Base-by-base conservation (phyloP, 2,113 vertebrate species). In the Otocyon megalotis region DNA sequence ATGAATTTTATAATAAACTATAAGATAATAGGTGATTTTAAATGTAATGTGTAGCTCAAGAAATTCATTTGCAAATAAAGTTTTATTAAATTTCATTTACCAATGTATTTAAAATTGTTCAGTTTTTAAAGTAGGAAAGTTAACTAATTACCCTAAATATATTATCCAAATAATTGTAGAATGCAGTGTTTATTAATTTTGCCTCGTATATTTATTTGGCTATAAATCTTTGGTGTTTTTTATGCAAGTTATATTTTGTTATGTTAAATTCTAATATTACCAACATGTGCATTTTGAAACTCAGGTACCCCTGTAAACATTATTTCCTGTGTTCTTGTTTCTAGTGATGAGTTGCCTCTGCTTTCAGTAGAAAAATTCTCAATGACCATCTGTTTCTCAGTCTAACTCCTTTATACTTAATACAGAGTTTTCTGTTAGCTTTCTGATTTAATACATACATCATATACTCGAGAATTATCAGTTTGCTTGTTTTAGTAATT, bases 41-140 rank as follows among this genome's bases (percentile, higher is more conserved):
- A 53, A 32, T 82, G 5, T 67, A 77, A 30, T 37, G 2, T 9
- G 30, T 80, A 28, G 32, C 32, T 37, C 65, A 28, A 19, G 69
- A 80, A 93, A 86, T 79, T 86, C 5, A 88, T 24, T 93, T 71
- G 19, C 16, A 94, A 79, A 89, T 83, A 28, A 37, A n/a, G 50
- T 93, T 89, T 79, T 88, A 43, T 74, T 85, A 62, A 63, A 53
- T 71, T 7, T 91, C 28, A 35, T n/a, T 93, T 93, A 5, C 35
- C 65, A 17, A 17, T 87, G 20, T n/a, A 67, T 62, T 83, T 63
- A 53, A 71, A 53, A 22, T 12, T 53, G 19, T 77, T 79, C 14
- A 24, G 26, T 93, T 93, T 95, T 96, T 43, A 74, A 85, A 88
- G 56, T 76, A 91, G 9, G 24, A 62, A 37, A 50, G 13, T 16